phyloP scores from a whole-genome alignment of 1,140 invertebrate genomes.

The Macrosteles quadrilineatus region DNA sequence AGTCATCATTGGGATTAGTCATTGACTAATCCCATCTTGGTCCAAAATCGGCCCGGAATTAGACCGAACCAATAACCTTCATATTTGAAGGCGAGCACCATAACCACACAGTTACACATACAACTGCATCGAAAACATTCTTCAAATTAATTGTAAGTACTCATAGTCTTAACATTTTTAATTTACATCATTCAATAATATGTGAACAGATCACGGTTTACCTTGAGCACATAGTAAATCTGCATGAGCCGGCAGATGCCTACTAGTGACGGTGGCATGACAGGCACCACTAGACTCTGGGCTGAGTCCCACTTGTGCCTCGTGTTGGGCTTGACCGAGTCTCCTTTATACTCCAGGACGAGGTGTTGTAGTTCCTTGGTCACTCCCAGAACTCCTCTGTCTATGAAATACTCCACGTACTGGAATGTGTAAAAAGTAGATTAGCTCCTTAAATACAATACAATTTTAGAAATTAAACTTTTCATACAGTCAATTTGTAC shows the following conservation, averaged over 20 bases:
- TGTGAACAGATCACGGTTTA: too few relatives aligned
- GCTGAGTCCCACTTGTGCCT: conserved; percentile 67
- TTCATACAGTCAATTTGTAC: background rate
- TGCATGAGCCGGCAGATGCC: conserved; percentile 76
- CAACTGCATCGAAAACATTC: too few relatives aligned
- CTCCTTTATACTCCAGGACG: conserved; percentile 72
- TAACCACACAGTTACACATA: too few relatives aligned
- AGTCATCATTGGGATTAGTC: too few relatives aligned
- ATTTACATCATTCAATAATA: too few relatives aligned
- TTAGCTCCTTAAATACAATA: background rate
- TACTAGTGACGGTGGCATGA: conserved; percentile 76
- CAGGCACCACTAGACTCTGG: conserved; percentile 68
- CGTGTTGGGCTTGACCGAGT: conserved; percentile 61
- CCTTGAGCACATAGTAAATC: conserved; percentile 79
- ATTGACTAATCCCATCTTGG: too few relatives aligned
- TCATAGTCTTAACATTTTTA: too few relatives aligned
- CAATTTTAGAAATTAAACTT: background rate
- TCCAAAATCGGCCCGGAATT: too few relatives aligned
- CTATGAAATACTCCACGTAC: conserved; percentile 81
- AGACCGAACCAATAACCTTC: too few relatives aligned
- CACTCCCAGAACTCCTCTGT: conserved; percentile 74
- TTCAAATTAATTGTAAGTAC: too few relatives aligned
- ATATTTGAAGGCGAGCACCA: too few relatives aligned
- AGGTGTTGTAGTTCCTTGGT: conserved; percentile 70
- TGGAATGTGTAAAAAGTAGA: too few relatives aligned